Evolutionary conservation across 2,888 invertebrate species (phyloP), one percentile per base, ranked within the genome.

Genomic region (Himalopsyche japonica): DNA sequence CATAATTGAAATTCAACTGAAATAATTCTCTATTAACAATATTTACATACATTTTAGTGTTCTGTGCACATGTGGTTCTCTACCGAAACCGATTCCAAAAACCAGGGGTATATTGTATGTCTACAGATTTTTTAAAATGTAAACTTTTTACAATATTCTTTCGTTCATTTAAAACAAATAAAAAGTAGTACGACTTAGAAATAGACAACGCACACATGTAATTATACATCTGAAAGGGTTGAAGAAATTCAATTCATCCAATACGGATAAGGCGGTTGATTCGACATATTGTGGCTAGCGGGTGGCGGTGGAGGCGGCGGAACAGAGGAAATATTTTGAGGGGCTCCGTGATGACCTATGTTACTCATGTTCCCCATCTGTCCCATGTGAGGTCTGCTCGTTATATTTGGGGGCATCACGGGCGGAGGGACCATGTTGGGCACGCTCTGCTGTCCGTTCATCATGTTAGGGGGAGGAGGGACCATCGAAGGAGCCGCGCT

Each of bases 371-470:
- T 57, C 1, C 57, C 7, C 57, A 57, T 57, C 57, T 57, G 57
- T 20, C 57, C 82, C 64, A 79, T 82, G 79, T 82, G 84, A 24
- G 81, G 76, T 15, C 81, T 70, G 81, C 27, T 76, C 34, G 57
- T 32, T 57, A 83, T 82, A 64, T 80, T 80, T 8, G 85, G 82
- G 4, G 86, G 85, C 81, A 86, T 80, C 76, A 82, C 70, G 18
- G 85, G 85, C 76, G 86, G 84, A 0, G 86, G 86, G 6, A 82
- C 84, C 77, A 84, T 85, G 32, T 82, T 85, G n/a, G 85, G 80
- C 37, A 82, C 76, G 48, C 76, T 84, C n/a, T 79, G 81, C 18
- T 77, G 76, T 3, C 70, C 79, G 43, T 49, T 84, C 27, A 34
- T 79, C 30, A 79, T 76, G 8, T 30, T 85, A n/a, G 32, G 27